These are phyloP conservation scores for Heterochromis multidens DNA, from an alignment of 2,113 vertebrate species.

Conservation along the genomic window DNA sequence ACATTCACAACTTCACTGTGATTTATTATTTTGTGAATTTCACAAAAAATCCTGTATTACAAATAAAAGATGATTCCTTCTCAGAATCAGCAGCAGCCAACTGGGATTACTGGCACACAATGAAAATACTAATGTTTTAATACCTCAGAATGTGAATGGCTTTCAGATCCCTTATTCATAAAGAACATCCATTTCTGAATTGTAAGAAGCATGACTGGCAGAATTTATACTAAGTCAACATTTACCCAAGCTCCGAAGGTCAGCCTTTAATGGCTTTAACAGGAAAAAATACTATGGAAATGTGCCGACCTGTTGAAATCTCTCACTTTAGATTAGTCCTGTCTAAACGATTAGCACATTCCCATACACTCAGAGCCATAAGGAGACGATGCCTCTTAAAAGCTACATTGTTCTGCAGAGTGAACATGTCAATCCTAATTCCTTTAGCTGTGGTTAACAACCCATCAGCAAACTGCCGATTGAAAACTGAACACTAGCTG, in stretches of 20 bases:
- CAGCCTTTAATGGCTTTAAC: constrained; percentile 29
- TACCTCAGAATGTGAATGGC: neutral
- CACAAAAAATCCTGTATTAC: neutral
- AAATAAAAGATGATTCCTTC: neutral
- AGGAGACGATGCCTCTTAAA: constrained; percentile 55
- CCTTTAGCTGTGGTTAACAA: constrained; percentile 63
- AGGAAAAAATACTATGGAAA: constrained; percentile 21
- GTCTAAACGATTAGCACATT: constrained; percentile 52
- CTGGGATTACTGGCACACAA: neutral
- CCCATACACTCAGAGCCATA: constrained; percentile 29
- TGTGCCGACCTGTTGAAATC: constrained; percentile 44
- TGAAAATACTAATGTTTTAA: neutral
- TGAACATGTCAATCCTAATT: constrained; percentile 70
- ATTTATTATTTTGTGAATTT: neutral
- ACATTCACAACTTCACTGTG: neutral
- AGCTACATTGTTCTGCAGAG: constrained; percentile 72
- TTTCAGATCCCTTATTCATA: neutral
- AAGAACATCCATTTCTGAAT: neutral
- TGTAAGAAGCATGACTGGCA: neutral
- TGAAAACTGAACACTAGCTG: constrained; percentile 54
- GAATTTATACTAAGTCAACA: constrained; percentile 23
- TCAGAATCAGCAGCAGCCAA: neutral
- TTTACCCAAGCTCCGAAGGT: constrained; percentile 9
- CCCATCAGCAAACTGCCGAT: constrained; percentile 49
- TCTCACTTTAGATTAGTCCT: constrained; percentile 55